phyloP scores from a whole-genome alignment of 2,797 vertebrate species.

The Danio aesculapii region DNA sequence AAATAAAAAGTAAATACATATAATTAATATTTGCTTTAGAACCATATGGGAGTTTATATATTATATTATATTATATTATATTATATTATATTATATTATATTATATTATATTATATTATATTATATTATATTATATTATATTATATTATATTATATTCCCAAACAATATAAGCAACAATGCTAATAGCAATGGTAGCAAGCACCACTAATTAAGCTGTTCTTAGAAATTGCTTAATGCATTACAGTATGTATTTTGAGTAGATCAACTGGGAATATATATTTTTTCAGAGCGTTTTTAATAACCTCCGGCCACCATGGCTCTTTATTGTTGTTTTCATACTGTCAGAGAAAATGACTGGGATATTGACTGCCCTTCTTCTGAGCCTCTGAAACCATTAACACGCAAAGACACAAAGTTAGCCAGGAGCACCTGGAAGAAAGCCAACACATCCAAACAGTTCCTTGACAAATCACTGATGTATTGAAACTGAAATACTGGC shows the following conservation, averaged over 20 bases:
- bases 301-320: slow-evolving; percentile 1
- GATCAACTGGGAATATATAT: background rate
- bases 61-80: too few species aligned
- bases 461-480: slow-evolving; percentile 25
- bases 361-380: slow-evolving; percentile 12
- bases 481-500: slow-evolving; percentile 18
- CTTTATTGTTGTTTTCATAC: slow-evolving; percentile 21
- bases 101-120: too few species aligned
- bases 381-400: slow-evolving; percentile 7
- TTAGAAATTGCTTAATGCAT: background rate
- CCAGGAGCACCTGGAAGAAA: background rate
- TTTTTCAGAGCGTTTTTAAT: slow-evolving; percentile 4
- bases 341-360: background rate
- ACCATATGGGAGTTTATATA: too few species aligned
- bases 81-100: too few species aligned
- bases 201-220: background rate
- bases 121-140: too few species aligned
- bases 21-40: too few species aligned
- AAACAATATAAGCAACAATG: background rate
- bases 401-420: slow-evolving; percentile 6
- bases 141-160: background rate
- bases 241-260: background rate
- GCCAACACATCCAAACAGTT: slow-evolving; percentile 28
- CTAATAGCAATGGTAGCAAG: background rate
- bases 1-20: too few species aligned